A percentile compares a stretch with the other conserved stretches of the same genome.
These are phyloP conservation scores for Asbolus verrucosus DNA, from an alignment of 1,140 invertebrate species.

Conservation along the genomic window DNA sequence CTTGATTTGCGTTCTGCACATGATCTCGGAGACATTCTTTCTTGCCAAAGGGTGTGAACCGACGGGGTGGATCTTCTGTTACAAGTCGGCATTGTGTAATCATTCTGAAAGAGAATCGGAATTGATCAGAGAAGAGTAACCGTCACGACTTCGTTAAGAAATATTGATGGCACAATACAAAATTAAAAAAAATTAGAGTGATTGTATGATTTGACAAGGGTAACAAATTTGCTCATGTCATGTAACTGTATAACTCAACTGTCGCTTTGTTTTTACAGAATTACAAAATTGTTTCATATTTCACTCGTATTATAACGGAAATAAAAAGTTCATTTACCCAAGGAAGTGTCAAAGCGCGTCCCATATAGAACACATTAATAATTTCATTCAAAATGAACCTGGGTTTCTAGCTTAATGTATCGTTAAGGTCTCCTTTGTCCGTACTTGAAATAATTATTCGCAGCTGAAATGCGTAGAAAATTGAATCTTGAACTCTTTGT, in stretches of 20 bases:
- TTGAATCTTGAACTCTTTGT: constrained; percentile 18
- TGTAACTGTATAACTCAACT: constrained; percentile 1
- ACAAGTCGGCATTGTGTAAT: constrained; percentile 57
- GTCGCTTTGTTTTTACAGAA: constrained; percentile 34
- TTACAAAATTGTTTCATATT: constrained; percentile 37
- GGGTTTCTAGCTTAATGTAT: constrained; percentile 20
- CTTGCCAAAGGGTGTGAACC: constrained; percentile 55
- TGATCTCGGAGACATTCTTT: constrained; percentile 47
- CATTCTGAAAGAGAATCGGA: constrained; percentile 57
- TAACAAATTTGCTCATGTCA: constrained; percentile 29
- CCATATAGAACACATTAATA: constrained; percentile 24
- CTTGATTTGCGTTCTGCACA: constrained; percentile 59
- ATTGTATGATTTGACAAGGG: constrained; percentile 32
- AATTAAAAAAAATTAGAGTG: too few relatives aligned
- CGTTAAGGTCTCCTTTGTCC: constrained; percentile 30
- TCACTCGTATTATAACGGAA: constrained; percentile 35
- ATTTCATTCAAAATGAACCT: not conserved
- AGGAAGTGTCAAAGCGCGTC: constrained; percentile 27
- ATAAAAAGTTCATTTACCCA: constrained; percentile 41
- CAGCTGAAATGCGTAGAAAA: constrained; percentile 16
- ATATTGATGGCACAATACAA: constrained; percentile 28
- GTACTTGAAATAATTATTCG: constrained; percentile 39
- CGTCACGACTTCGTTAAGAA: constrained; percentile 20
- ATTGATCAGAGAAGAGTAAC: constrained; percentile 15
- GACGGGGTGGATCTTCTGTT: constrained; percentile 55